These are phyloP conservation scores for Eucera pruinosa DNA, from an alignment of 2,888 invertebrate genomes.

Conservation along the genomic window DNA sequence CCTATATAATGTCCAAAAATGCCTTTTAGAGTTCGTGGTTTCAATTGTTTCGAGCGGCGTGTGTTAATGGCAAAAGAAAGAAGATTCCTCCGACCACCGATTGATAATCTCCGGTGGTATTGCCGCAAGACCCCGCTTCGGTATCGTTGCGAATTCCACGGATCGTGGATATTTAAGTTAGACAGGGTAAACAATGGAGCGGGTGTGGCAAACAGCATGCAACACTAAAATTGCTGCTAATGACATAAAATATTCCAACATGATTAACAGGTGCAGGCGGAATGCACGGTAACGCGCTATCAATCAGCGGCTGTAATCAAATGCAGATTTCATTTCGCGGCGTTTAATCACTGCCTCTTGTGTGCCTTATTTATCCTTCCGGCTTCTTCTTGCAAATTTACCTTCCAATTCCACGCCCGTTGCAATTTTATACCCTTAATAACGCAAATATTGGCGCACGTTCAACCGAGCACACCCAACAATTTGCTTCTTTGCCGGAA, in stretches of 20 bases:
- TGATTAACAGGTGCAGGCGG: slow-evolving; percentile 35
- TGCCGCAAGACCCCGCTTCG: neutral
- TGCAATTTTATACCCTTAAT: slow-evolving; percentile 41
- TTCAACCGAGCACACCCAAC: neutral
- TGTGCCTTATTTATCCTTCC: slow-evolving; percentile 36
- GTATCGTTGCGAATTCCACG: slow-evolving; percentile 28
- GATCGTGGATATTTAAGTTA: slow-evolving; percentile 47
- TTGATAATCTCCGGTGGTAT: slow-evolving; percentile 21
- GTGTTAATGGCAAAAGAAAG: neutral
- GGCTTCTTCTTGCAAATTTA: slow-evolving; percentile 42
- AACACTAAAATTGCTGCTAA: slow-evolving; percentile 51
- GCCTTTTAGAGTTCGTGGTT: no score
- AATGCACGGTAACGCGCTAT: slow-evolving; percentile 20
- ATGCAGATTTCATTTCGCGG: slow-evolving; percentile 47
- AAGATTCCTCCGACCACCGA: neutral
- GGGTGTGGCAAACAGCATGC: neutral
- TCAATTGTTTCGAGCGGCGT: no score
- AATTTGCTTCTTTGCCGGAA: no score
- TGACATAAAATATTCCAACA: slow-evolving; percentile 56
- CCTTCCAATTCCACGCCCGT: slow-evolving; percentile 2
- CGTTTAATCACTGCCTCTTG: slow-evolving; percentile 53
- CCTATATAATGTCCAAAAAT: no score
- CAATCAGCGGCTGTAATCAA: slow-evolving; percentile 46
- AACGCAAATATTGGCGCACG: slow-evolving; percentile 51
- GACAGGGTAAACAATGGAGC: slow-evolving; percentile 18